These are phyloP conservation scores for Apodemia mormo DNA, from an alignment of 2,888 invertebrate species.

Conservation along the genomic window DNA sequence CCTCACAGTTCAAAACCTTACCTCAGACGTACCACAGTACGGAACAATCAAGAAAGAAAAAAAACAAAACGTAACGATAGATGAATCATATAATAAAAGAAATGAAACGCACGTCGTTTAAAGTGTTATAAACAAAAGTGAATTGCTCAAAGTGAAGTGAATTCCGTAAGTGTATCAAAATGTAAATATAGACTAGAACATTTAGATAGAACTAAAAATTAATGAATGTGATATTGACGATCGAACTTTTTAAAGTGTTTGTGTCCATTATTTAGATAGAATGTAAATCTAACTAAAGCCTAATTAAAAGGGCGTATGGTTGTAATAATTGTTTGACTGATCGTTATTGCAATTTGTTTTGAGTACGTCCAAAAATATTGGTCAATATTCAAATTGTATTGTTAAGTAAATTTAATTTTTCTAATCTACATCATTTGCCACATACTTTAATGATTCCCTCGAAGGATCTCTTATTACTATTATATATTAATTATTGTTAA, in stretches of 20 bases:
- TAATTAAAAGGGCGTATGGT: conserved; percentile 17
- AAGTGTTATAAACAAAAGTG: conserved; percentile 34
- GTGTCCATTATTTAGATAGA: conserved; percentile 52
- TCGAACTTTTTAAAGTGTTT: conserved; percentile 46
- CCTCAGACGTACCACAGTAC: conserved; percentile 75
- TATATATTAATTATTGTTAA: conserved; percentile 41
- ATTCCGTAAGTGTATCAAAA: conserved; percentile 27
- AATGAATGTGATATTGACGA: conserved; percentile 71
- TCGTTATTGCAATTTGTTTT: conserved; percentile 14
- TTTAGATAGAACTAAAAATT: conserved; percentile 69
- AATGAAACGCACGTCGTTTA: conserved; percentile 73
- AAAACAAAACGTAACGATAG: conserved; percentile 78
- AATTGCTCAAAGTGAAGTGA: conserved; percentile 22
- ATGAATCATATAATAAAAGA: conserved; percentile 69
- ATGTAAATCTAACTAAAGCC: conserved; percentile 41
- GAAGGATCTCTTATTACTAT: conserved; percentile 52
- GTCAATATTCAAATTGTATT: conserved; percentile 9
- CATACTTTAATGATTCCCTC: conserved; percentile 42
- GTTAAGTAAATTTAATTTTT: conserved; percentile 13
- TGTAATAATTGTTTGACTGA: conserved; percentile 16
- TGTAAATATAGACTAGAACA: conserved; percentile 41
- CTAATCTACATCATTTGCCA: conserved; percentile 36
- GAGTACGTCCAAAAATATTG: conserved; percentile 21
- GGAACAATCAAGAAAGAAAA: conserved; percentile 79
- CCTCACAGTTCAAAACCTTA: conserved; percentile 81